Base-by-base conservation (phyloP, 2,113 vertebrate species). In the Tichodroma muraria region DNA sequence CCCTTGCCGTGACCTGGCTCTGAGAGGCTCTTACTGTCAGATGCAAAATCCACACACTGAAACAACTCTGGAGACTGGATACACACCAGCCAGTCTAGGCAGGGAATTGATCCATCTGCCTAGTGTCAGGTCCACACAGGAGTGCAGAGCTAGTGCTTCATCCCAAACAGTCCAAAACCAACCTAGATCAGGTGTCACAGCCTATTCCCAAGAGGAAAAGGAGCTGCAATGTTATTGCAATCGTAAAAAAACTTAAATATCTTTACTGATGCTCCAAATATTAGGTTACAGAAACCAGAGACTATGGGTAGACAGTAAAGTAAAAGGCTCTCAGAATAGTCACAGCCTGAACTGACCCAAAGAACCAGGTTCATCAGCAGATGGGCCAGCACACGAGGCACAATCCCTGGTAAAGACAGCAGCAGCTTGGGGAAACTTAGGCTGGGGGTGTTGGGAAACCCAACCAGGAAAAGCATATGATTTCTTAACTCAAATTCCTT, bases 121-220 rank as follows among this genome's bases (percentile, higher is more conserved):
- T 35, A 4, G 1, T 22, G 61, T 11, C 65, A 24, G 37, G 11
- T 19, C 76, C 28, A 19, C 0, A 0, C 24, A 38, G 44, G 53
- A 89, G 38, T 10, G n/a, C 90, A 90, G 45, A 49, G 54, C 60
- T 14, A 5, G 6, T 18, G 84, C 83, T 70, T 45, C 72, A 70
- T 23, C 54, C 60, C 77, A 50, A 50, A 63, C 11, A n/a, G 31
- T 5, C 69, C 60, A 53, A 77, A 78, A 22, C 15, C 52, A 37
- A 40, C 38, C 31, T 3, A 56, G 22, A 53, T 16, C 5, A 1
- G 33, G 56, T 3, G 30, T 16, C 31, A 59, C 13, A 69, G 50
- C 24, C 38, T 30, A 18, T 47, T 42, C 61, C 50, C 54, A 53
- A 50, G 72, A 59, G 40, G 42, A 72, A 65, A 61, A 57, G 38